Evolutionary conservation across 2,113 vertebrate species (phyloP).

Genomic region (Bubo bubo): DNA sequence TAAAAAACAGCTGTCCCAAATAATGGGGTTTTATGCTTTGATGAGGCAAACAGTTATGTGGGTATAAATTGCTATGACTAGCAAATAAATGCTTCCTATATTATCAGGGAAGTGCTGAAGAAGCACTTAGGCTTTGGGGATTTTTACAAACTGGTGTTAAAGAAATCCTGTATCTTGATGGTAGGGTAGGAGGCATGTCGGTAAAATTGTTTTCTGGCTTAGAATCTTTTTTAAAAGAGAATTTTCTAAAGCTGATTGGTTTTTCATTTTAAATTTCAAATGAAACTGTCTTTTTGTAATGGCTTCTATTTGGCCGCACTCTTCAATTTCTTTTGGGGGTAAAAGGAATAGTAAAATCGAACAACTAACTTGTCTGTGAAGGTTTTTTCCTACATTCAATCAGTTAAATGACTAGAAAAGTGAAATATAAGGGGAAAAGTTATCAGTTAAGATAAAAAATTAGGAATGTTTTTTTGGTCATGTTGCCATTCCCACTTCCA

Average conservation of each 20-base stretch:
- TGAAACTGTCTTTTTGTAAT: background rate
- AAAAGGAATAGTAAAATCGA: background rate
- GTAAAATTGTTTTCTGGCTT: background rate
- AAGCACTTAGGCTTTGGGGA: slow-evolving; percentile 20
- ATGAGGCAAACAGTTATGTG: background rate
- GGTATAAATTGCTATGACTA: slow-evolving; percentile 1
- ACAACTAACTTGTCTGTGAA: background rate
- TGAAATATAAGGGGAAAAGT: background rate
- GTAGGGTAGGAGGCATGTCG: background rate
- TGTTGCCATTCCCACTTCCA: background rate
- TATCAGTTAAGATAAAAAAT: background rate
- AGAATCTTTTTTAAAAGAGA: background rate
- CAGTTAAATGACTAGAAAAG: background rate
- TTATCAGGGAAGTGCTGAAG: background rate
- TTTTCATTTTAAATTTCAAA: background rate
- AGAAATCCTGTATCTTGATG: background rate
- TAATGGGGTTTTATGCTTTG: slow-evolving; percentile 1
- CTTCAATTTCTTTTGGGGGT: background rate
- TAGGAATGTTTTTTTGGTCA: background rate
- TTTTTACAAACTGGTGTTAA: slow-evolving; percentile 12
- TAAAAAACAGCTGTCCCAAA: background rate
- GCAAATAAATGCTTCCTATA: slow-evolving; percentile 42
- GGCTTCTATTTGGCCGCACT: background rate
- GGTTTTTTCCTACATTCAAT: background rate
- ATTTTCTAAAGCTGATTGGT: background rate